Evolutionary conservation across 92 coral and sea anemone genomes (phyloP), one percentile per base, ranked within the genome.

Genomic region (Parazoanthus atlanticus): DNA sequence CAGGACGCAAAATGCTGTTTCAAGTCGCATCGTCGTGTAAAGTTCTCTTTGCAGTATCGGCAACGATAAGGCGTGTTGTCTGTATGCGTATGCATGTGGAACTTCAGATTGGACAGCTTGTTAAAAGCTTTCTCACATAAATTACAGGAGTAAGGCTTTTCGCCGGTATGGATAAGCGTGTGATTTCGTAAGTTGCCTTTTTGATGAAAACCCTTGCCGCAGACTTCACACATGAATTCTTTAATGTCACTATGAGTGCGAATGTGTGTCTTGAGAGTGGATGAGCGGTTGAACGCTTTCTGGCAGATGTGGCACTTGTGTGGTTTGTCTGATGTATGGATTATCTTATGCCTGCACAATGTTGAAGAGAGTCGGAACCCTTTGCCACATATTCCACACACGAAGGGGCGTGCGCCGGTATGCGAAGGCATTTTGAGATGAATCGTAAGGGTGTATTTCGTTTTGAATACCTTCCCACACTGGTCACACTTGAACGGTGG

Each of bases 121-220:
- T 97, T 97, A 92, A 97, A 97, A 40, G 99, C 95, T 83, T 95
- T 97, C 81, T 97, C 91, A 71, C 99, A 97, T 71, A 97, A 91
- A 66, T 90, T 94, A 86, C 99, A 97, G 76, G 92, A 84, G 88
- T 97, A 95, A 13, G 99, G 99, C 88, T 97, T 97, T 86, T 97
- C 99, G 16, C 99, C 99, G 12, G 99, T 95, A 84, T 97, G 99
- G 40, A 97, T 97, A 43, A 97, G 95, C 30, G 93, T 89, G 75
- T 97, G 99, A 88, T 97, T 97, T 34, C 99, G 97, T 81, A 97
- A 90, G 82, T 97, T 97, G 94, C 99, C 99, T 95, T 97, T 97
- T 92, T 97, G 99, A 91, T 97, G 99, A 83, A 97, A 97, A 1
- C 99, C 99, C 76, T 97, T 97, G 72, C 95, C 96, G 72, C 99